A percentile compares a stretch with the other conserved stretches of the same genome.
Conservation (phyloP, 35 echinoderm and acorn worm genomes). For the Nesometra sesokonis region DNA sequence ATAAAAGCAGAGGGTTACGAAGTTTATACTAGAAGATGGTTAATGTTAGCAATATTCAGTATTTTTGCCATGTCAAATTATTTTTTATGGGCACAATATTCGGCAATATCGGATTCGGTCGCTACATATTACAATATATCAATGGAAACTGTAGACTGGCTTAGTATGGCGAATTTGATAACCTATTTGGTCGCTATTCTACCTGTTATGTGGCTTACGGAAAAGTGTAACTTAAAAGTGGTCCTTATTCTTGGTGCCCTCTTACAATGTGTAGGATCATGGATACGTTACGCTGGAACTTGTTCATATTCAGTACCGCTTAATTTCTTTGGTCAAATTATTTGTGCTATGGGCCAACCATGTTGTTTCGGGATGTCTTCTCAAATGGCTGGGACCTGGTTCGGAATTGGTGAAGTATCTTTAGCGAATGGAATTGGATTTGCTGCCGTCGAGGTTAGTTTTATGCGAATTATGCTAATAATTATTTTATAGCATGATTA, state of each 20-base stretch:
- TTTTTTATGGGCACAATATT: neutral
- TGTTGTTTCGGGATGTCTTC: neutral
- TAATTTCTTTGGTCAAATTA: neutral
- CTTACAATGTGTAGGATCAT: neutral
- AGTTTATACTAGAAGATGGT: neutral
- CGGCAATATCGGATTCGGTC: neutral
- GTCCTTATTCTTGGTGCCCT: neutral
- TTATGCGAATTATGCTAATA: too few relatives aligned
- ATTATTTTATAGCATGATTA: too few relatives aligned
- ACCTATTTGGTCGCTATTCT: neutral
- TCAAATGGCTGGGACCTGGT: neutral
- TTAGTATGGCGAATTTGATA: neutral
- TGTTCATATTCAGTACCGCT: neutral
- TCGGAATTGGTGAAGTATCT: neutral
- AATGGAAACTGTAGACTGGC: neutral
- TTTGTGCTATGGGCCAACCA: neutral
- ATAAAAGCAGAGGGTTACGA: neutral
- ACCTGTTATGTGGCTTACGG: neutral
- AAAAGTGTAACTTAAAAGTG: neutral
- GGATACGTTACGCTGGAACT: neutral
- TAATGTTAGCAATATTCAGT: neutral
- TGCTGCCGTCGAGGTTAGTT: neutral
- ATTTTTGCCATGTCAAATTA: neutral
- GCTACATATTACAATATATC: neutral
- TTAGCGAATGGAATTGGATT: neutral